phyloP scores from a whole-genome alignment of 2,888 invertebrate genomes.

The Agonum fuliginosum region DNA sequence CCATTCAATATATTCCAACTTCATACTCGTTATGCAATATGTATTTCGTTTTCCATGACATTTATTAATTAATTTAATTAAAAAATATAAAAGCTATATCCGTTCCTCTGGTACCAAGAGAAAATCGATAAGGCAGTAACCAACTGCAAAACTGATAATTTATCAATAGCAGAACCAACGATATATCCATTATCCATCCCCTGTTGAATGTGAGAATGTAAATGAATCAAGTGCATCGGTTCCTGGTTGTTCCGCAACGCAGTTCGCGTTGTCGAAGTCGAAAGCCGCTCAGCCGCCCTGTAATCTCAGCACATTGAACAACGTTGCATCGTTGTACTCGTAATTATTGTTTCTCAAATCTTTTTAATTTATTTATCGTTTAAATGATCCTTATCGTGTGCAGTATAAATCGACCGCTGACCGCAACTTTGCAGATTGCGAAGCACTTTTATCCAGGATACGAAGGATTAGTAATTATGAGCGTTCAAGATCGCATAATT shows the following conservation, averaged over 20 bases:
- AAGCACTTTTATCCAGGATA: constrained; percentile 14
- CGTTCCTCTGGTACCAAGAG: too few species aligned
- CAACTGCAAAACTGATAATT: too few species aligned
- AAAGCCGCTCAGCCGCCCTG: constrained; percentile 23
- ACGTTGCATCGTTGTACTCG: constrained; percentile 18
- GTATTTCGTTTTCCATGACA: too few species aligned
- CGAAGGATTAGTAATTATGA: not conserved
- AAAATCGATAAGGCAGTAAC: too few species aligned
- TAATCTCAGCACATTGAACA: constrained; percentile 54
- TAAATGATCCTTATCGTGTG: constrained; percentile 50
- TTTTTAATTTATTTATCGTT: constrained; percentile 56
- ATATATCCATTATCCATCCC: too few species aligned
- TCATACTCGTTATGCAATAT: too few species aligned
- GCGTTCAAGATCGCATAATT: constrained; percentile 22
- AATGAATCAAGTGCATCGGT: too few species aligned
- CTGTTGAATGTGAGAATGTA: too few species aligned
- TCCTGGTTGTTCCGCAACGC: not conserved
- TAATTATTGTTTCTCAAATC: constrained; percentile 57
- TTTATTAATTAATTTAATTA: too few species aligned
- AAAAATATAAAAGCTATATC: too few species aligned
- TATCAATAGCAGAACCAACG: too few species aligned
- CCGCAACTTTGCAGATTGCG: constrained; percentile 7
- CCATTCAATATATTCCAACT: too few species aligned
- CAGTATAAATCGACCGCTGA: not conserved
- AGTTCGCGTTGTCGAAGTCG: not conserved